Evolutionary conservation across 2,888 invertebrate genomes (phyloP).

Genomic region (Rhagium mordax): DNA sequence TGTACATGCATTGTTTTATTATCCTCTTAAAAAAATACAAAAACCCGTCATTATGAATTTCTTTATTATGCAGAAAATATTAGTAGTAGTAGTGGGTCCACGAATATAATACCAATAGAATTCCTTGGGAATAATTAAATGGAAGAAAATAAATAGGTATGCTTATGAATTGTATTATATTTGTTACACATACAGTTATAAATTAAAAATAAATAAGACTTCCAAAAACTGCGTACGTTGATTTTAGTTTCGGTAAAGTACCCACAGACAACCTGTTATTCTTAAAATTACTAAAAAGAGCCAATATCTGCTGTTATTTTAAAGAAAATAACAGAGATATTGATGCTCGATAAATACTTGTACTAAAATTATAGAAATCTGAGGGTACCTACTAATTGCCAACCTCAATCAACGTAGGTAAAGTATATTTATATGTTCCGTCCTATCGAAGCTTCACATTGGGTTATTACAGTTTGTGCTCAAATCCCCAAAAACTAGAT

Average conservation of each 20-base stretch:
- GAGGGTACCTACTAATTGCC: neutral
- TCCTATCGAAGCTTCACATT: neutral
- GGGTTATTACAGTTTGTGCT: neutral
- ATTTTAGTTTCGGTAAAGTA: conserved; percentile 10
- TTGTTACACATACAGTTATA: conserved; percentile 1
- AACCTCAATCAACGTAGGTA: neutral
- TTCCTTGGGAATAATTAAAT: too few species aligned
- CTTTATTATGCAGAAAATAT: too few species aligned
- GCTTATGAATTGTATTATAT: neutral
- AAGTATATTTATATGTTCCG: too few species aligned
- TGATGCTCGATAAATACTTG: neutral
- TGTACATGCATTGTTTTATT: too few species aligned
- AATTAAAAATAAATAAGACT: neutral
- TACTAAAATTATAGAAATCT: neutral
- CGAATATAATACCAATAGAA: too few species aligned
- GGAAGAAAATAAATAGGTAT: too few species aligned
- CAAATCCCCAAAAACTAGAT: neutral
- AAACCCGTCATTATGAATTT: too few species aligned
- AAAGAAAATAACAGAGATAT: conserved; percentile 24
- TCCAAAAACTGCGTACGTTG: neutral
- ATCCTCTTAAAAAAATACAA: too few species aligned
- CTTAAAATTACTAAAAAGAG: neutral
- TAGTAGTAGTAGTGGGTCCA: too few species aligned
- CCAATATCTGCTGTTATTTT: conserved; percentile 29
- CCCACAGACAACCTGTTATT: neutral